Percentiles rank a stretch among this genome's conserved stretches.
Conservation (phyloP, 1,140 invertebrate species). For the Papilio dardanus region DNA sequence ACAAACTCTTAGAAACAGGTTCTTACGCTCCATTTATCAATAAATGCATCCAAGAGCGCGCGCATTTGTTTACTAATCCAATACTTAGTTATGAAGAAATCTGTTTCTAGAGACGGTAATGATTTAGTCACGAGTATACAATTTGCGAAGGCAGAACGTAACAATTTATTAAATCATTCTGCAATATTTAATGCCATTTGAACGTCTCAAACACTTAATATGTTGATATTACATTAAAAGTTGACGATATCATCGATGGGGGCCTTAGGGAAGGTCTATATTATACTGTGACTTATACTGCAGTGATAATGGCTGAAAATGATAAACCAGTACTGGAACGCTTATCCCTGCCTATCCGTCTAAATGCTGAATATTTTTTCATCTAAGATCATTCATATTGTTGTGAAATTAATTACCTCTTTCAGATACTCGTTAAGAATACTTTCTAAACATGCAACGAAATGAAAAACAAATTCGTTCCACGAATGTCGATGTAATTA, state of each 20-base stretch:
- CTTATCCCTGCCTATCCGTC: neutral
- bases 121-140: conserved; percentile 22
- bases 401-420: neutral
- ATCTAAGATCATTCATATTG: neutral
- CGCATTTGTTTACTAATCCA: conserved; percentile 21
- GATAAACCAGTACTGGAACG: neutral
- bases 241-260: neutral
- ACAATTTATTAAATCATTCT: neutral
- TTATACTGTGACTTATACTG: neutral
- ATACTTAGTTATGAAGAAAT: conserved; percentile 32
- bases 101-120: conserved; percentile 14
- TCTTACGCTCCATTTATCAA: conserved; percentile 19
- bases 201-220: neutral
- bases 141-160: neutral
- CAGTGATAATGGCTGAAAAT: no score
- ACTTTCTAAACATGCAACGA: conserved; percentile 16
- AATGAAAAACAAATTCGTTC: conserved; percentile 23
- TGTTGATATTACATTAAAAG: neutral
- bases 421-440: neutral
- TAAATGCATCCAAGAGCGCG: neutral
- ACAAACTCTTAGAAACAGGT: conserved; percentile 16
- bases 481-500: neutral
- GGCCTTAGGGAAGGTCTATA: neutral
- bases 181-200: conserved; percentile 20
- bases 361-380: conserved; percentile 7